Evolutionary conservation across 2,797 vertebrate genomes (phyloP).

Genomic region (Antennarius maculatus): DNA sequence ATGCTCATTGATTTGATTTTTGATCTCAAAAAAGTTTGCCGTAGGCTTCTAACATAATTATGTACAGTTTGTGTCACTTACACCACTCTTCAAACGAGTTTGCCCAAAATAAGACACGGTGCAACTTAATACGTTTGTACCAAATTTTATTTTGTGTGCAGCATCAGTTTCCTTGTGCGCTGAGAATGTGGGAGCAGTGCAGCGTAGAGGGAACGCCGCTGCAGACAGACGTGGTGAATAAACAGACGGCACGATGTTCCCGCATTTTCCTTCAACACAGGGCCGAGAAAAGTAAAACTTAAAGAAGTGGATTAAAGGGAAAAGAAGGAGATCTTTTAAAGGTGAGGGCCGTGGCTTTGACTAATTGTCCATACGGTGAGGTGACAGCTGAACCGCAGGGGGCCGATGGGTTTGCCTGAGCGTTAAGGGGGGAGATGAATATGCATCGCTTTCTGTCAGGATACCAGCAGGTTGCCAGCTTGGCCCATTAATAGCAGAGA

Average conservation of each 20-base stretch:
- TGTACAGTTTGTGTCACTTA: too few relatives aligned
- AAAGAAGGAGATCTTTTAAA: constrained; percentile 52
- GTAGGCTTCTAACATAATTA: too few relatives aligned
- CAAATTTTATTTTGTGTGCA: too few relatives aligned
- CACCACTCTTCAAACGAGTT: too few relatives aligned
- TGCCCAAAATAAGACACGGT: too few relatives aligned
- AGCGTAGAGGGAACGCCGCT: too few relatives aligned
- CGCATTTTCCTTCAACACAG: neutral
- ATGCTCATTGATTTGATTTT: too few relatives aligned
- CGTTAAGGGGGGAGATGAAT: constrained; percentile 54
- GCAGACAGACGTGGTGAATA: neutral
- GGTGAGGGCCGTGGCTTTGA: constrained; percentile 72
- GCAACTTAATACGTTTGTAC: too few relatives aligned
- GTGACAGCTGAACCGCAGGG: constrained; percentile 61
- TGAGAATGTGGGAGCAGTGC: too few relatives aligned
- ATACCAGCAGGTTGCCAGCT: constrained; percentile 66
- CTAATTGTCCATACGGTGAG: constrained; percentile 71
- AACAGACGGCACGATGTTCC: neutral
- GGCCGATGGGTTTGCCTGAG: constrained; percentile 26
- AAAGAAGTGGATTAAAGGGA: constrained; percentile 40
- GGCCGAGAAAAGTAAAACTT: constrained; percentile 37
- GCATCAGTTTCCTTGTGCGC: too few relatives aligned
- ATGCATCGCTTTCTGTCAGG: constrained; percentile 70
- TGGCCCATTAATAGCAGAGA: constrained; percentile 54
- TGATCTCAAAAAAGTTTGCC: too few relatives aligned